Base-by-base conservation (phyloP, 2,113 vertebrate species). In the Menidia beryllina region DNA sequence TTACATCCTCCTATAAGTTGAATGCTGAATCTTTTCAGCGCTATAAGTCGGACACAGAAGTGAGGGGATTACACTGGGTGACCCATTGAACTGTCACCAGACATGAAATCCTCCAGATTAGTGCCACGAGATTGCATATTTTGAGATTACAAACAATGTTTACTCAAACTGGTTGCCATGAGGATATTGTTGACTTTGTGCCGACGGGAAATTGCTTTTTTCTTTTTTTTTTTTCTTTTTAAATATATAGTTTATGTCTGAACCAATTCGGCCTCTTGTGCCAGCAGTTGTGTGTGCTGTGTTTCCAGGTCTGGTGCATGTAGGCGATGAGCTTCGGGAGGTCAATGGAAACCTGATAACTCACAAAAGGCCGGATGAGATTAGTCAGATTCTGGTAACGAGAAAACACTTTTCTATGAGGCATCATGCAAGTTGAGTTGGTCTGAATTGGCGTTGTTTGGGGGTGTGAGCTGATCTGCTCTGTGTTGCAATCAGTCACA, bases 301-400 rank as follows among this genome's bases (percentile, higher is more conserved):
- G 26, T 75, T 79, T 69, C 30, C 87, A 98, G 97, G 97, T 87
- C 93, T 98, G 80, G 96, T 98, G 48, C 96, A 97, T 2, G 96
- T 98, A 5, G 97, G 97, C 7, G 97, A 98, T 30, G 97, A 99
- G 63, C 93, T 99, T 3, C 95, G 96, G 50, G 97, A 99, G 85
- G 96, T 99, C 84, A 99, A 99, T 4, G 96, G 96, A 51, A 91
- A 97, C 48, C 81, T 94, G 9, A 95, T 98, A 56, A 92, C 95
- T 54, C 95, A 97, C 87, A 98, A 96, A 88, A 89, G 95, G 61
- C 97, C 97, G 0, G 97, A 98, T 34, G 97, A 98, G 88, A 98
- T 99, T 83, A 98, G 97, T 84, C 96, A 97, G 88, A 97, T 99
- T 87, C 91, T 99, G 97, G 97, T 98, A 86, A 86, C 63, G 4